These are phyloP conservation scores for Melanotaenia boesemani DNA, from an alignment of 2,797 vertebrate species.

Conservation along the genomic window DNA sequence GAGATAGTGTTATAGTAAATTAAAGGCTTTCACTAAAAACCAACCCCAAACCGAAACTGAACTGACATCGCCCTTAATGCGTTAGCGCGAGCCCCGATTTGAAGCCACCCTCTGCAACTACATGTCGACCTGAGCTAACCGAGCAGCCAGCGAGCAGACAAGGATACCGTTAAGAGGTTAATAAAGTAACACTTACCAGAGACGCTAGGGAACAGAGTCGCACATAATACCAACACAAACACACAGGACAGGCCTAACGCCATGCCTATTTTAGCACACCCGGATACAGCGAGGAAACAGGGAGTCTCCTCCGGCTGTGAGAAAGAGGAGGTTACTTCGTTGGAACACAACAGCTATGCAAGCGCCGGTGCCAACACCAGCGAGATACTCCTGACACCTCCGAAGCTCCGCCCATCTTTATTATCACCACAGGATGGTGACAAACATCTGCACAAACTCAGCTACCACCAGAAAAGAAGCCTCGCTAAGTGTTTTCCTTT, in stretches of 20 bases:
- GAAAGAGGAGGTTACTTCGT: neutral
- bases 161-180: accelerated
- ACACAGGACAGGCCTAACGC: slow-evolving; percentile 39
- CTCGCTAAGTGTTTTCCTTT: too few relatives aligned
- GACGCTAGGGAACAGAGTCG: slow-evolving; percentile 4
- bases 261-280: slow-evolving; percentile 52
- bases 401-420: slow-evolving; percentile 17
- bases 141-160: neutral
- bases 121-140: neutral
- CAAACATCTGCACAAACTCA: neutral
- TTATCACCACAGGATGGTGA: neutral
- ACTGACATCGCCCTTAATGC: neutral
- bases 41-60: neutral
- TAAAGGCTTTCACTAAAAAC: neutral
- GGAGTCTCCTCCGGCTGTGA: neutral
- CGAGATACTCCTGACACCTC: accelerated
- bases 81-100: accelerated
- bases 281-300: neutral
- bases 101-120: neutral
- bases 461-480: too few relatives aligned
- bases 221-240: slow-evolving; percentile 33
- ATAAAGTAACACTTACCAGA: slow-evolving; percentile 57
- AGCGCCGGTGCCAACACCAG: neutral
- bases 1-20: neutral
- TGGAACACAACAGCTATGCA: neutral